Conservation (phyloP, 2,113 vertebrate species). For the Nipponia nippon region DNA sequence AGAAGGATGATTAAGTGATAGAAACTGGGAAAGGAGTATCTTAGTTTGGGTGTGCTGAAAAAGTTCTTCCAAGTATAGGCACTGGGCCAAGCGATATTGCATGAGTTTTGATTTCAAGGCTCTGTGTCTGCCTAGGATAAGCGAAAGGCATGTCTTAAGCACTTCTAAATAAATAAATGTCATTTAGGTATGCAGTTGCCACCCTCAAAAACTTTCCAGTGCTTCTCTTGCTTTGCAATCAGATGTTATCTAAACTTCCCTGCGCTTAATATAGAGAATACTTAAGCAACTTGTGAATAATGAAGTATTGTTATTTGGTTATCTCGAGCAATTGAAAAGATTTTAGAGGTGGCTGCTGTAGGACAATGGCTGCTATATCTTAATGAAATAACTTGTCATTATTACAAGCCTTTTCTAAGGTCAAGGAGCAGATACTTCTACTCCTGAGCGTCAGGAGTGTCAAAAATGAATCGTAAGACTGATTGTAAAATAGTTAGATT, state of each 20-base stretch:
- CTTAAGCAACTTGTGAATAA: conserved; percentile 3
- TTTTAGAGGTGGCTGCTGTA: background rate
- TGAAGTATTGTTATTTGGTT: background rate
- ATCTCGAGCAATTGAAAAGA: background rate
- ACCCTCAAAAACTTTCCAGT: conserved; percentile 43
- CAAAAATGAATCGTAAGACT: background rate
- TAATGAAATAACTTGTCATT: background rate
- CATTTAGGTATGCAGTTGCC: conserved; percentile 50
- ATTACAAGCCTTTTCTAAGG: background rate
- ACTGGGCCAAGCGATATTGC: conserved; percentile 25
- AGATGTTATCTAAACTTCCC: conserved; percentile 56
- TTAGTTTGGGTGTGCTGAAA: conserved; percentile 41
- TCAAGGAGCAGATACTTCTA: background rate
- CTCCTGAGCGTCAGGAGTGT: background rate
- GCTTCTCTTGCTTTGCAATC: conserved; percentile 4
- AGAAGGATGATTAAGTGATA: conserved; percentile 33
- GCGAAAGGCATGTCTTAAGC: conserved; percentile 45
- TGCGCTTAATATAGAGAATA: conserved; percentile 6
- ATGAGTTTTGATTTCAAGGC: conserved; percentile 38
- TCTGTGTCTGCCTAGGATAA: conserved; percentile 33
- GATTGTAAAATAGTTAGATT: background rate
- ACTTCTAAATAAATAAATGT: conserved; percentile 57
- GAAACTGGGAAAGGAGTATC: conserved; percentile 30
- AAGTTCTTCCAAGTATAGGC: conserved; percentile 47
- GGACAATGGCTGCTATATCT: background rate